phyloP scores from a whole-genome alignment of 1,140 invertebrate genomes.

The Orussus abietinus region DNA sequence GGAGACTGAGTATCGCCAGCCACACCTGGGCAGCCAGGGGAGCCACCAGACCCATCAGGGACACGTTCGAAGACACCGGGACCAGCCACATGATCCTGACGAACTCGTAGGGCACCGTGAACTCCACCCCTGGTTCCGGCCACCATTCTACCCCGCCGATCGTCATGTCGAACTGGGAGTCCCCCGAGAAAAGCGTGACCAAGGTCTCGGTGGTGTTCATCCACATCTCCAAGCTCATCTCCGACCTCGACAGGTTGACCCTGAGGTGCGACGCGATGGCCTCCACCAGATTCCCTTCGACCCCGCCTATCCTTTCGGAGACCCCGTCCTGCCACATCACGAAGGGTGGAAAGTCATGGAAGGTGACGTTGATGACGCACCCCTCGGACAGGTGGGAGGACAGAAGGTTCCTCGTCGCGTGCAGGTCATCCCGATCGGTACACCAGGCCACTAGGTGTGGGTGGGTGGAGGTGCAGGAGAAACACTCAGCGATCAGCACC shows the following conservation, averaged over 20 bases:
- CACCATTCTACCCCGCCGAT: conserved; percentile 34
- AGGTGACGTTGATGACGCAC: conserved; percentile 23
- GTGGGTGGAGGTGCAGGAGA: conserved; percentile 15
- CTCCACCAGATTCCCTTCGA: conserved; percentile 26
- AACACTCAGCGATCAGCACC: conserved; percentile 26
- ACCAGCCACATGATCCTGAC: conserved; percentile 36
- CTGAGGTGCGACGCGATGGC: conserved; percentile 20
- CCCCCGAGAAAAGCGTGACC: conserved; percentile 2
- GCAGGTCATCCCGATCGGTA: conserved; percentile 6
- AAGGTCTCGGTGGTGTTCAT: background rate
- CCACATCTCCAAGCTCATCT: background rate
- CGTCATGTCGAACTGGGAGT: conserved; percentile 27
- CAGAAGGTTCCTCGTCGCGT: conserved; percentile 7
- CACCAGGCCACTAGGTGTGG: conserved; percentile 27
- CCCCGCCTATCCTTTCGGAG: conserved; percentile 8
- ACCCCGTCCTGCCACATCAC: conserved; percentile 11
- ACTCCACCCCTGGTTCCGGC: conserved; percentile 18
- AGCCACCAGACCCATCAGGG: conserved; percentile 31
- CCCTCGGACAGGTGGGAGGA: conserved; percentile 16
- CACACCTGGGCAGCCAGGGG: conserved; percentile 35
- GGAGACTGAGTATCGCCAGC: conserved; percentile 24
- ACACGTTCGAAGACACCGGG: conserved; percentile 27
- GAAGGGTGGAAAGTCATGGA: conserved; percentile 30
- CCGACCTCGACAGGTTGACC: conserved; percentile 16
- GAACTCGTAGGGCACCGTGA: conserved; percentile 34